phyloP scores from a whole-genome alignment of 2,888 invertebrate species.

The Furcula furcula region DNA sequence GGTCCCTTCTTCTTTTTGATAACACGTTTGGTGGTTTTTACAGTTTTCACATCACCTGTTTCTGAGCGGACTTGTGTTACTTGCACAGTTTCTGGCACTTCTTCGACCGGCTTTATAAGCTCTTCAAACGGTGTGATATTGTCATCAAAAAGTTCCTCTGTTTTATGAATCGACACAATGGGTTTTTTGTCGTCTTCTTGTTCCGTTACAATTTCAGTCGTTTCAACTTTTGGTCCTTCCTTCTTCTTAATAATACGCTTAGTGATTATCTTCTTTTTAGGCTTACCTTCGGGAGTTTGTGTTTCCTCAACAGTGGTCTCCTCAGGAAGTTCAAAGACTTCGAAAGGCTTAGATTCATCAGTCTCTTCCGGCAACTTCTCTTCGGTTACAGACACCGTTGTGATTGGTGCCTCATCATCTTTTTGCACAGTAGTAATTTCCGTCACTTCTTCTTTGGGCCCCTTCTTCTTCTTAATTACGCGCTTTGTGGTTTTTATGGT shows the following conservation, averaged over 20 bases:
- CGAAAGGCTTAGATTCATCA: background rate
- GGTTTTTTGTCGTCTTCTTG: constrained; percentile 13
- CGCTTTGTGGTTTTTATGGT: constrained; percentile 1
- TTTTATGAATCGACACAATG: constrained; percentile 5
- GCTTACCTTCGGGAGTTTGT: background rate
- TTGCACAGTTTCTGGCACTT: constrained; percentile 1
- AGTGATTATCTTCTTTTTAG: background rate
- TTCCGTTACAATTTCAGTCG: constrained; percentile 19
- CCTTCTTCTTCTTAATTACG: constrained; percentile 4
- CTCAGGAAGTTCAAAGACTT: background rate
- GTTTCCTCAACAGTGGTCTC: background rate
- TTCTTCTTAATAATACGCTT: constrained; percentile 12
- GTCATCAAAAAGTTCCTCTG: constrained; percentile 16
- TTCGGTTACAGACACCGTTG: background rate
- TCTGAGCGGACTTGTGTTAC: background rate
- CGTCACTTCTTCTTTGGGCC: constrained; percentile 3
- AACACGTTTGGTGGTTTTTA: background rate
- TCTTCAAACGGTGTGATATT: constrained; percentile 9
- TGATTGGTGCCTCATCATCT: background rate
- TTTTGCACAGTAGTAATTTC: constrained; percentile 2
- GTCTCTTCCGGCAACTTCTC: background rate
- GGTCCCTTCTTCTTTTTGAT: background rate
- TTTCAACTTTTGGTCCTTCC: constrained; percentile 6
- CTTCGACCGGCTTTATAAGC: constrained; percentile 18
- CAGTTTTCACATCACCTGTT: constrained; percentile 1